A percentile compares a stretch with the other conserved stretches of the same genome.
phyloP scores from a whole-genome alignment of 2,888 invertebrate species.

The Troilus luridus region DNA sequence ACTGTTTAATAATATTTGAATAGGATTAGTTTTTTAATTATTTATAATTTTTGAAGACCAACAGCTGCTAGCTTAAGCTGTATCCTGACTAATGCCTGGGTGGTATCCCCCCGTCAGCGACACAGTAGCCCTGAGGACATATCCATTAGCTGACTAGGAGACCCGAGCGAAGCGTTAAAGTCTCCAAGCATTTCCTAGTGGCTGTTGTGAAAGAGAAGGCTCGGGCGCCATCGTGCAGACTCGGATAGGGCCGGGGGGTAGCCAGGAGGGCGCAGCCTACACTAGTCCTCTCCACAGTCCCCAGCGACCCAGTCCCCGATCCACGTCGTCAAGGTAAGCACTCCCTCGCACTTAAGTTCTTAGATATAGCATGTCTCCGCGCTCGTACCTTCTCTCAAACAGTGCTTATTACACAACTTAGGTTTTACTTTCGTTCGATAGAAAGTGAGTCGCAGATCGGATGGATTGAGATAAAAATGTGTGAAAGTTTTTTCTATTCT shows the following conservation, averaged over 20 bases:
- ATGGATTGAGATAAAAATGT: not conserved
- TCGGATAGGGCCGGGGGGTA: conserved; percentile 33
- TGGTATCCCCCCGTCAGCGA: not conserved
- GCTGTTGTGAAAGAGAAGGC: not conserved
- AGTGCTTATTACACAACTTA: conserved; percentile 24
- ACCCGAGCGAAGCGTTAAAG: conserved; percentile 36
- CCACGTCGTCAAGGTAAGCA: conserved; percentile 53
- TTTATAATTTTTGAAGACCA: no score
- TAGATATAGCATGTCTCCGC: not conserved
- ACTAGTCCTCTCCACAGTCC: conserved; percentile 50
- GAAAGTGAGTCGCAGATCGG: conserved; percentile 24
- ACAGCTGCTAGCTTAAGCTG: not conserved
- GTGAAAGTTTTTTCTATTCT: not conserved
- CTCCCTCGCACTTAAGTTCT: not conserved
- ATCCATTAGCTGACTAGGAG: not conserved
- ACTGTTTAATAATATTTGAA: no score
- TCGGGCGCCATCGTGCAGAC: conserved; percentile 16
- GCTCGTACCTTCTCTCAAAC: not conserved
- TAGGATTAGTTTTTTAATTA: no score
- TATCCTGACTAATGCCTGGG: not conserved
- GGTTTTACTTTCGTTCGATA: conserved; percentile 31
- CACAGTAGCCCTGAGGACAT: not conserved
- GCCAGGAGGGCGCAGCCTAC: conserved; percentile 53
- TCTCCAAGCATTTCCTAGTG: not conserved
- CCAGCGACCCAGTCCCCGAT: conserved; percentile 49